Conservation (phyloP, 2,888 invertebrate genomes). For the Perizoma flavofasciatum region DNA sequence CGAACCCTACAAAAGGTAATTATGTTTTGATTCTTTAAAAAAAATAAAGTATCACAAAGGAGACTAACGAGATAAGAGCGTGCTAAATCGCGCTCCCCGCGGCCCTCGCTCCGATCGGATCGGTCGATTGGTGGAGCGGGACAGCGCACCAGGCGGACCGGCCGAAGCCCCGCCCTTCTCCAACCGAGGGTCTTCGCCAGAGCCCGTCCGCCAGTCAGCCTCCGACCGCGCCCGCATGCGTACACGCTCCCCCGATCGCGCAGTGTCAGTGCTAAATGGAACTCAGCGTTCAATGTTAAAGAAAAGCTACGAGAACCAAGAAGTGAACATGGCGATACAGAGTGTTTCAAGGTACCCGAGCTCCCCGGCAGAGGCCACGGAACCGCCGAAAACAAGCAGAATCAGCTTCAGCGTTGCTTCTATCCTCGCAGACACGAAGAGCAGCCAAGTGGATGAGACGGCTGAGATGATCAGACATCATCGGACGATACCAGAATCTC, state of each 20-base stretch:
- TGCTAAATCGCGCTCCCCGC: conserved; percentile 80
- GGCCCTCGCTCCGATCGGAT: conserved; percentile 78
- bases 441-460: conserved; percentile 75
- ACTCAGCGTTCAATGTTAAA: conserved; percentile 86
- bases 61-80: conserved; percentile 84
- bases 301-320: conserved; percentile 81
- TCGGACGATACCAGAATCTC: conserved; percentile 78
- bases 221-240: conserved; percentile 81
- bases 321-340: conserved; percentile 88
- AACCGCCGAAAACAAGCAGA: conserved; percentile 85
- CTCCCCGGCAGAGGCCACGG: conserved; percentile 86
- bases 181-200: conserved; percentile 55
- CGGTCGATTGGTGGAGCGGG: conserved; percentile 79
- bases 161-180: conserved; percentile 42
- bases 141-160: conserved; percentile 52
- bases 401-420: conserved; percentile 95
- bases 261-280: conserved; percentile 78
- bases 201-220: conserved; percentile 71
- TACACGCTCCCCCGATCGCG: conserved; percentile 75
- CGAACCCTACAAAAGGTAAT: conserved; percentile 84
- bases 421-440: conserved; percentile 92
- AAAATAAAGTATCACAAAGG: conserved; percentile 83
- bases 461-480: conserved; percentile 80
- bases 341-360: conserved; percentile 86
- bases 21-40: conserved; percentile 83